A percentile compares a stretch with the other conserved stretches of the same genome.
Conservation (phyloP, 2,888 invertebrate species). For the Coecobrya sp. region DNA sequence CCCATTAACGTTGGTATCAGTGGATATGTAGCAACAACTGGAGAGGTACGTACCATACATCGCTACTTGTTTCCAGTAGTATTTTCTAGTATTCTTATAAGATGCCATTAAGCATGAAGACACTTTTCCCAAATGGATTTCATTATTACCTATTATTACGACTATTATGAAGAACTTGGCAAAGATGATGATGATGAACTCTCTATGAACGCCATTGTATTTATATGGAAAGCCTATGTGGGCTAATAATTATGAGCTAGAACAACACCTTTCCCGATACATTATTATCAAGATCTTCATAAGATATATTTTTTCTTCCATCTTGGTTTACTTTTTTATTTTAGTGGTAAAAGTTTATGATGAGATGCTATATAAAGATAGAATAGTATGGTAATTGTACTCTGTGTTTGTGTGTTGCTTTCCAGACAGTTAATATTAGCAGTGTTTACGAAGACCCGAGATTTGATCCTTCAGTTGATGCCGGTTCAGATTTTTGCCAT, state of each 20-base stretch:
- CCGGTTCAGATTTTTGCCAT: slow-evolving; percentile 94
- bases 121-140: slow-evolving; percentile 53
- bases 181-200: slow-evolving; percentile 36
- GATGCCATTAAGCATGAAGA: slow-evolving; percentile 43
- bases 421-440: slow-evolving; percentile 96
- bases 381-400: neutral
- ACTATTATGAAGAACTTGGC: slow-evolving; percentile 28
- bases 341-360: neutral
- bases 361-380: neutral
- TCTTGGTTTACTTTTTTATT: neutral
- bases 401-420: slow-evolving; percentile 85
- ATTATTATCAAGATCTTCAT: neutral
- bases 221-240: neutral
- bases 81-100: neutral
- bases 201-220: neutral
- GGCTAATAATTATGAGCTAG: neutral
- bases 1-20: slow-evolving; percentile 98
- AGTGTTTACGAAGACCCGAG: slow-evolving; percentile 96
- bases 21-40: slow-evolving; percentile 97
- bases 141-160: slow-evolving; percentile 38
- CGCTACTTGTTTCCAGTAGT: neutral
- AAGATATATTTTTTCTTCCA: neutral
- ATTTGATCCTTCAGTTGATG: slow-evolving; percentile 96
- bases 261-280: neutral
- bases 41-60: slow-evolving; percentile 91